These are phyloP conservation scores for Nephila pilipes DNA, from an alignment of 1,140 invertebrate genomes.

Conservation along the genomic window DNA sequence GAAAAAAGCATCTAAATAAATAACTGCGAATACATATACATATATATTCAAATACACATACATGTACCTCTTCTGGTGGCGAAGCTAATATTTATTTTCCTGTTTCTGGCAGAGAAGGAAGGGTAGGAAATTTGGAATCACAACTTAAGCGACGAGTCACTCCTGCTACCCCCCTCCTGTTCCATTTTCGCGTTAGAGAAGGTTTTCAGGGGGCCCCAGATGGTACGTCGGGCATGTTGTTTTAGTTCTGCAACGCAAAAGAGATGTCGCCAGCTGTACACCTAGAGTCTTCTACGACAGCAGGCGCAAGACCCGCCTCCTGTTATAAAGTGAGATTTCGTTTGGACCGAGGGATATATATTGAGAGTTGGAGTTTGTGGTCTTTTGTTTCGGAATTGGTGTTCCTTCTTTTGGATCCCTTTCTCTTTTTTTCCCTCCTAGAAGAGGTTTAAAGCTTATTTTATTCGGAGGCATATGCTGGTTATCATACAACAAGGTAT, in stretches of 20 bases:
- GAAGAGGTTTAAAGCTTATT: background rate
- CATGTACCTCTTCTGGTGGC: background rate
- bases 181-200: background rate
- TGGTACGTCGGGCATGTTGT: conserved; percentile 32
- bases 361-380: background rate
- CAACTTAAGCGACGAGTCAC: conserved; percentile 48
- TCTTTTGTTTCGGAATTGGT: conserved; percentile 20
- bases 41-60: background rate
- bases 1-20: conserved; percentile 15
- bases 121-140: conserved; percentile 19
- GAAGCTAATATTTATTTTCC: conserved; percentile 51
- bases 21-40: conserved; percentile 10
- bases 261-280: conserved; percentile 56
- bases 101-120: background rate
- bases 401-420: background rate
- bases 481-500: too few relatives aligned
- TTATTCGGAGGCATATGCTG: background rate
- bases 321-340: conserved; percentile 27
- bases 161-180: background rate
- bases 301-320: background rate
- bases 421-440: background rate
- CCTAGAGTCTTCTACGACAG: background rate
- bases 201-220: conserved; percentile 42
- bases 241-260: conserved; percentile 49
- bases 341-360: background rate